Evolutionary conservation across 2,888 invertebrate genomes (phyloP).

Genomic region (Auanema sp.): DNA sequence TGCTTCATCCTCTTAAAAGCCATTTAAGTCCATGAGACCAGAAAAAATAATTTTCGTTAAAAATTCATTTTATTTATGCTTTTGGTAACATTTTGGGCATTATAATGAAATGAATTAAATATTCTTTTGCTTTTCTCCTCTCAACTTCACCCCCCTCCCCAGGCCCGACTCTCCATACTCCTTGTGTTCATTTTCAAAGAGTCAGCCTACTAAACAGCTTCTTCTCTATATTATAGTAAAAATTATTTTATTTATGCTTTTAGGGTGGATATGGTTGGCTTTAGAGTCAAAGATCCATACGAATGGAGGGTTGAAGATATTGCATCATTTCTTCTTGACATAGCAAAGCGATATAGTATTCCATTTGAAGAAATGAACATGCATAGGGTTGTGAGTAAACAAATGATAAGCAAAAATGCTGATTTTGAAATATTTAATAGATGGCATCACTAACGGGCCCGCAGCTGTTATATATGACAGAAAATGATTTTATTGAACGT

Average conservation of each 20-base stretch:
- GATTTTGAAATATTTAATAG: slow-evolving; percentile 26
- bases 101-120: slow-evolving; percentile 1
- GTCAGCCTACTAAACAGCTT: not conserved
- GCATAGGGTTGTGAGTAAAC: slow-evolving; percentile 30
- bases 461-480: slow-evolving; percentile 53
- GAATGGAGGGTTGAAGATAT: slow-evolving; percentile 62
- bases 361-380: slow-evolving; percentile 60
- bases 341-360: slow-evolving; percentile 56
- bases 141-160: not conserved
- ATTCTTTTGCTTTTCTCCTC: not conserved
- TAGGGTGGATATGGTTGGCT: slow-evolving; percentile 55
- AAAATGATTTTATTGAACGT: slow-evolving; percentile 54
- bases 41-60: not conserved
- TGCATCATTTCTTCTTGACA: slow-evolving; percentile 62
- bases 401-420: not conserved
- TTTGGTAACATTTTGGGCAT: too few relatives aligned
- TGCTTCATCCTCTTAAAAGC: not conserved
- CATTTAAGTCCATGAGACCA: not conserved
- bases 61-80: slow-evolving; percentile 10
- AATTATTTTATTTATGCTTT: slow-evolving; percentile 8
- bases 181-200: not conserved
- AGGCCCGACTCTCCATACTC: not conserved
- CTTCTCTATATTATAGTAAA: slow-evolving; percentile 9
- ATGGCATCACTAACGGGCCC: slow-evolving; percentile 57
- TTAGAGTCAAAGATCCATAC: slow-evolving; percentile 62